A percentile compares a stretch with the other conserved stretches of the same genome.
These are phyloP conservation scores for Yponomeuta sedellus DNA, from an alignment of 2,888 invertebrate genomes.

Conservation along the genomic window DNA sequence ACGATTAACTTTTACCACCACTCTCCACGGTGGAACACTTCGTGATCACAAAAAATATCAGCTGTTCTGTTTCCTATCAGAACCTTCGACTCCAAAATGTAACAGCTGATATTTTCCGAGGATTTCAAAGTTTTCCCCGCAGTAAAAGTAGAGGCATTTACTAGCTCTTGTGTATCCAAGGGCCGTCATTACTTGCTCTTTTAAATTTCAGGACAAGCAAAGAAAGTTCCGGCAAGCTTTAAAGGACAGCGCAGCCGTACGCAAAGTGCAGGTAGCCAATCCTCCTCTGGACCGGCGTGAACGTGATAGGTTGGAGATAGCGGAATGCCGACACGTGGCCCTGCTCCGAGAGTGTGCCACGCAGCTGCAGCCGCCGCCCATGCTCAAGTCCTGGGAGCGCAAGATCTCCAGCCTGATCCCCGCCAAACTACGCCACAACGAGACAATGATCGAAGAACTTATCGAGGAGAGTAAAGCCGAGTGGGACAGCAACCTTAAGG, in stretches of 20 bases:
- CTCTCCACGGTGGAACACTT: too few species aligned
- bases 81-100: too few species aligned
- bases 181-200: not conserved
- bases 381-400: constrained; percentile 77
- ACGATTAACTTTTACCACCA: too few species aligned
- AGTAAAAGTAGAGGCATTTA: too few species aligned
- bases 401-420: constrained; percentile 78
- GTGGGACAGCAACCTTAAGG: constrained; percentile 78
- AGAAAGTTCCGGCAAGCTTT: constrained; percentile 52
- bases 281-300: constrained; percentile 49
- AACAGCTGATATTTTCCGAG: too few species aligned
- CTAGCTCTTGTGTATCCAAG: too few species aligned
- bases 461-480: constrained; percentile 75
- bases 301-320: constrained; percentile 61
- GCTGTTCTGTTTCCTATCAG: too few species aligned
- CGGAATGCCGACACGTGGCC: constrained; percentile 69
- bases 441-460: constrained; percentile 66
- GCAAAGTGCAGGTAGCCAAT: constrained; percentile 53
- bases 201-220: constrained; percentile 16
- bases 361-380: constrained; percentile 76
- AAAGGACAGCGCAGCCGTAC: constrained; percentile 53
- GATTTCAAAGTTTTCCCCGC: too few species aligned
- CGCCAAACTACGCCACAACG: constrained; percentile 70
- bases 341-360: constrained; percentile 76
- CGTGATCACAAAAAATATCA: too few species aligned